Base-by-base conservation (phyloP, 2,888 invertebrate species). In the Mythimna vitellina region DNA sequence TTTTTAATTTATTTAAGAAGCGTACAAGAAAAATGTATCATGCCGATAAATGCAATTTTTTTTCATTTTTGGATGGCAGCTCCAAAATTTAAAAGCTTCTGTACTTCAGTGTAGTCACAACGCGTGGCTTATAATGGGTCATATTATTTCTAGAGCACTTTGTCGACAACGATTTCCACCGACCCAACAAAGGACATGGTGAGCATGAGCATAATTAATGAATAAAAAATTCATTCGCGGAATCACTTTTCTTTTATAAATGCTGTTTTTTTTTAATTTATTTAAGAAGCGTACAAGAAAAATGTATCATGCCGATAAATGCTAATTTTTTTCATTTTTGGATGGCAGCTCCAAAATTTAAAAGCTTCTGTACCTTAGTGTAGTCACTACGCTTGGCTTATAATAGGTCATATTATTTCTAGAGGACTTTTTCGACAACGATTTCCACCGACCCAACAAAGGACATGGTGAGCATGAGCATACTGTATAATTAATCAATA, bases 101-200 rank as follows among this genome's bases (percentile, higher is more conserved):
- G 8, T 17, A n/a, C 14, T 1, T 38, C 10, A n/a, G 38, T 6
- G 49, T 35, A 51, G 3, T 57, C 20, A 6, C 14, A 65, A 65
- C 51, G 57, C 70, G 42, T 70, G 54, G 38, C 56, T 65, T 65
- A 57, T 17, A 58, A 35, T 61, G 29, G 29, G 54, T 57, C 3
- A 29, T 62, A 65, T 78, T 62, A 61, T 71, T 77, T 77, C 25
- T 70, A 77, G 76, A 53, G 60, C 35, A 77, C 42, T 8, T 57
- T 76, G 63, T 76, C 2, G 56, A 67, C 68, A 70, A 70, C 64
- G 49, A 70, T n/a, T 56, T 29, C 14, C 14, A 32, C 46, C 14
- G 49, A 17, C 62, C 62, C 29, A 29, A 32, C 51, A 51, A 64
- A 51, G 35, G 53, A 54, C 6, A 17, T 17, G 68, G 54, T 76